These are phyloP conservation scores for Orchestes rusci DNA, from an alignment of 2,888 invertebrate genomes.

Conservation along the genomic window DNA sequence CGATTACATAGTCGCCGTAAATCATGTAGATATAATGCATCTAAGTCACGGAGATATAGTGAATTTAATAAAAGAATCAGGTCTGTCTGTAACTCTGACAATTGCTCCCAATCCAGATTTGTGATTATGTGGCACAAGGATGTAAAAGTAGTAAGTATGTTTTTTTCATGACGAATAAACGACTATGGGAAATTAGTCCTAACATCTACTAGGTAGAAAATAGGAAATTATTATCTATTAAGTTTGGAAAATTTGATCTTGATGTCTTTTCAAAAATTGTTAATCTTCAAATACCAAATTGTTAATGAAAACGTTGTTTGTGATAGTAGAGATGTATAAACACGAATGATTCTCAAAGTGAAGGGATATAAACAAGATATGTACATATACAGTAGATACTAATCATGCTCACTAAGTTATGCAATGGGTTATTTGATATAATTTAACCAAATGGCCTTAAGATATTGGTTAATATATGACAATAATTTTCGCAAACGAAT, in stretches of 20 bases:
- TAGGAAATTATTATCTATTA: slow-evolving; percentile 3
- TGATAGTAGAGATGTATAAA: slow-evolving; percentile 17
- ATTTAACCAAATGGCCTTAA: no score
- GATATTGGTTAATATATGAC: slow-evolving; percentile 14
- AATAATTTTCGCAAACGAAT: slow-evolving; percentile 18
- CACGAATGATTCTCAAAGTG: no score
- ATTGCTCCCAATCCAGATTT: slow-evolving; percentile 59
- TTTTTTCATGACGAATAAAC: no score
- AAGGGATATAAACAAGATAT: no score
- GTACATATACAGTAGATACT: no score
- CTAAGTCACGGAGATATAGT: slow-evolving; percentile 96
- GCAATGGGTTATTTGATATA: no score
- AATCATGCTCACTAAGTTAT: no score
- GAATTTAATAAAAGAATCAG: slow-evolving; percentile 94
- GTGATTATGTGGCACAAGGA: slow-evolving; percentile 29
- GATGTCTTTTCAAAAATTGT: no score
- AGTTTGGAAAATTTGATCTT: slow-evolving; percentile 9
- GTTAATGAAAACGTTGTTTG: slow-evolving; percentile 15
- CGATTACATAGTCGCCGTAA: slow-evolving; percentile 93
- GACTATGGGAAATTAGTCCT: neutral
- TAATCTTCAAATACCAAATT: slow-evolving; percentile 16
- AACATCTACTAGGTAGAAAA: neutral
- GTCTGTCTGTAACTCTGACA: slow-evolving; percentile 80
- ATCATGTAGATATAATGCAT: slow-evolving; percentile 83
- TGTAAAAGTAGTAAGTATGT: slow-evolving; percentile 7